Percentiles rank a stretch among this genome's conserved stretches.
phyloP scores from a whole-genome alignment of 2,888 invertebrate species.

The Sphaeridia pumilis region DNA sequence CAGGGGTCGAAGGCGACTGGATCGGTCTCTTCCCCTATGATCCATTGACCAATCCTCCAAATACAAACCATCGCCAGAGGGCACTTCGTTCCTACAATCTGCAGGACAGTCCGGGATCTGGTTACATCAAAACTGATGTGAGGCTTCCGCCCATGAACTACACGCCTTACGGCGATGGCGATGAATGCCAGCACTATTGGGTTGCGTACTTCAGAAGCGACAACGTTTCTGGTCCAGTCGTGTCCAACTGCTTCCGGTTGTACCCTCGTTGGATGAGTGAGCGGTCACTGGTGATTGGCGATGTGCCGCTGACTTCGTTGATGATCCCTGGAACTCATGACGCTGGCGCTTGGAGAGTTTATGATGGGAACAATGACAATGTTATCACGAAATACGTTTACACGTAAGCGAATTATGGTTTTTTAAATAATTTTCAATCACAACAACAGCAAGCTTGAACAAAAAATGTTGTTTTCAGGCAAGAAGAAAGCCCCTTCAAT shows the following conservation, averaged over 20 bases:
- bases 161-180: conserved; percentile 11
- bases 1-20: conserved; percentile 31
- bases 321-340: conserved; percentile 59
- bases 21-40: conserved; percentile 37
- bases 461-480: conserved; percentile 42
- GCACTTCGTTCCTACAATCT: too few species aligned
- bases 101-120: conserved; percentile 6
- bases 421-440: neutral
- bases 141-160: conserved; percentile 18
- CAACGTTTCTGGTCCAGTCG: conserved; percentile 36
- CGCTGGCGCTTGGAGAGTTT: conserved; percentile 48
- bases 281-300: conserved; percentile 43
- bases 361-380: conserved; percentile 40
- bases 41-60: conserved; percentile 25
- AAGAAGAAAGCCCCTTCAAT: conserved; percentile 68
- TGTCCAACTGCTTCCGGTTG: conserved; percentile 55
- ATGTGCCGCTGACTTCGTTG: conserved; percentile 48
- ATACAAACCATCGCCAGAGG: too few species aligned
- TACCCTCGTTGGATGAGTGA: conserved; percentile 78
- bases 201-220: conserved; percentile 34
- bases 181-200: conserved; percentile 37
- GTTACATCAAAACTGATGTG: conserved; percentile 16
- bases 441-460: neutral
- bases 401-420: too few species aligned
- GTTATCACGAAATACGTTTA: conserved; percentile 28